phyloP scores from a whole-genome alignment of 2,113 vertebrate species.

The Bujurquina vittata region DNA sequence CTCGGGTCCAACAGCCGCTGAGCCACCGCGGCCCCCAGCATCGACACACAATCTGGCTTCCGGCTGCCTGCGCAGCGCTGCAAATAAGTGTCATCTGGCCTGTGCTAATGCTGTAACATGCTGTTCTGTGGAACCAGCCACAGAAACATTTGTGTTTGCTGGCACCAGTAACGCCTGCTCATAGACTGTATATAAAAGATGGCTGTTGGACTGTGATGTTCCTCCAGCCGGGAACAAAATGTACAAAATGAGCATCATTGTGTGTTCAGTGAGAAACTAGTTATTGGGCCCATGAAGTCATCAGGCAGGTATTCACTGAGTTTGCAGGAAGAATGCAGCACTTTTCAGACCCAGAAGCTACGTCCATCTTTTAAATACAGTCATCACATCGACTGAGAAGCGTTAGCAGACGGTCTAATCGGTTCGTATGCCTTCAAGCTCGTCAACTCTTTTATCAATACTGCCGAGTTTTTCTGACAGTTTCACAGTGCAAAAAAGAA shows the following conservation, averaged over 20 bases:
- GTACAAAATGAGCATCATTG: not conserved
- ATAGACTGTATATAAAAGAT: not conserved
- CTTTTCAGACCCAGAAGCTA: too few relatives aligned
- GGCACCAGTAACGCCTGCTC: rapidly evolving
- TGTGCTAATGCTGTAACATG: not conserved
- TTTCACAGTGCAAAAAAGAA: too few relatives aligned
- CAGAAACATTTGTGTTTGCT: not conserved
- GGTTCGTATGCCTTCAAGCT: not conserved
- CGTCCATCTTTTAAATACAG: not conserved
- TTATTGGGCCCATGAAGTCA: not conserved
- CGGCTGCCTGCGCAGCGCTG: not conserved
- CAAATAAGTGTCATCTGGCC: not conserved
- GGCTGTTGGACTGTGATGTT: not conserved
- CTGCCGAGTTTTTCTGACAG: not conserved
- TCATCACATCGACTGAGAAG: too few relatives aligned
- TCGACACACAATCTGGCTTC: not conserved
- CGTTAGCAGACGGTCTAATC: not conserved
- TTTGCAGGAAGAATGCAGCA: not conserved
- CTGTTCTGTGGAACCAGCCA: rapidly evolving
- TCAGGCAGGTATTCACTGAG: not conserved
- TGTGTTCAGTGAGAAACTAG: not conserved
- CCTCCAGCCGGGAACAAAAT: not conserved
- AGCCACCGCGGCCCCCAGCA: not conserved
- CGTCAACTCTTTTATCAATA: rapidly evolving
- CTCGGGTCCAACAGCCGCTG: not conserved